Evolutionary conservation across 2,797 vertebrate species (phyloP), one percentile per base, ranked within the genome.

Genomic region (Sitta carolinensis): DNA sequence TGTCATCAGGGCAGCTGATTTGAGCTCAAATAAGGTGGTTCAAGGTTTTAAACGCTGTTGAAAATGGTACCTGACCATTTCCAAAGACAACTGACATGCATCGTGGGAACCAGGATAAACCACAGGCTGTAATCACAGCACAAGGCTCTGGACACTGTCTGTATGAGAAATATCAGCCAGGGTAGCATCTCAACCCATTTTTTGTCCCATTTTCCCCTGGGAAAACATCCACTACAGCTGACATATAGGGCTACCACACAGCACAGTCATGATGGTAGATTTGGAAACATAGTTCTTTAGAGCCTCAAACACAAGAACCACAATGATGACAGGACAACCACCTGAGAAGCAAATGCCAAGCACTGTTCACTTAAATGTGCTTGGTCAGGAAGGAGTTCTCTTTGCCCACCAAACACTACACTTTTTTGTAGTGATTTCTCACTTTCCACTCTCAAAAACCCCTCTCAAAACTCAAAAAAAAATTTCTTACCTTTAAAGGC

Each of bases 401-500:
- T 69, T 66, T 50, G 23, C 77, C 43, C 42, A 79, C 36, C 29
- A 69, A 78, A 3, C 34, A 6, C 40, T 13, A 19, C 9, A 4
- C 8, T 25, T 70, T 66, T 22, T 48, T 11, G 18, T 17, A 50
- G 29, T 11, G 0, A 20, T 61, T 88, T 78, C 45, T 87, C 45
- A 55, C 48, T 81, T 79, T 69, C 29, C 23, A 13, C n/a, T 50
- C 59, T 13, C 59, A 14, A 64, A 62, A 20, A 5, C 10, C 38
- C 14, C n/a, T 82, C 26, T n/a, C n/a, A n/a, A n/a, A n/a, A n/a
- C n/a, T n/a, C n/a, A n/a, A n/a, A n/a, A n/a, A n/a, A 19, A 43
- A 12, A 17, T 62, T 54, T 84, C 95, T 92, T 95, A 97, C 96
- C 96, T 95, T 87, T 19, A 34, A 45, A 42, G 40, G 38, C 27